Evolutionary conservation across 30 jellyfish, hydroid and myxozoan genomes (phyloP), one percentile per base, ranked within the genome.

Genomic region (Aurelia coerulea): DNA sequence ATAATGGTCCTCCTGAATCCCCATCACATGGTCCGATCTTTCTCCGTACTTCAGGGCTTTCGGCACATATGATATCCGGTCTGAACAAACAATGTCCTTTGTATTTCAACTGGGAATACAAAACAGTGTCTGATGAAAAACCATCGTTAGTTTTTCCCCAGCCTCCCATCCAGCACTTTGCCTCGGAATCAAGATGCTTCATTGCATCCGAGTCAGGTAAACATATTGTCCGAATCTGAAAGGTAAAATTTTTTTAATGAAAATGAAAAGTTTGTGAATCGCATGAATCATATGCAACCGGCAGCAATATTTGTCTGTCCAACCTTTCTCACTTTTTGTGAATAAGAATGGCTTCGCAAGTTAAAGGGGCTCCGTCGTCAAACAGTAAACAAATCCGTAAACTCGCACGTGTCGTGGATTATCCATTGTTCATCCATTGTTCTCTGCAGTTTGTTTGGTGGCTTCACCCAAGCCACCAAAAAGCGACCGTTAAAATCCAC

Each of bases 121-220:
- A 18, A 42, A 88, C 81, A 5, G 39, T 62, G 58, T 62, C 15
- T 31, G 96, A 78, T 12, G 83, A 12, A 19, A 13, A 67, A 70
- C 88, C 84, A n/a, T 78, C 68, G 31, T 39, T 50, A 17, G 67
- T 72, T 81, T 62, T 88, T 35, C 96, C 96, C 96, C 96, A 88
- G 35, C 96, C 96, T 10, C 87, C 96, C 89, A 88, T 79, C 96
- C 96, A 88, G 67, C 96, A 88, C 46, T n/a, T 66, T 51, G 95
- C 54, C 17, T 67, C 60, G 10, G 58, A 8, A 19, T 70, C 29
- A 3, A 76, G 80, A 14, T 52, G 32, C 35, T 76, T 46, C 54
- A 32, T 76, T 12, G 85, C 50, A 3, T 52, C 49, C 15, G 73
- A 33, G 17, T 68, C 89, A 16, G 95, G 95, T 35, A 86, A 69